Conservation (phyloP, 1,140 invertebrate genomes). For the Ditylenchus dipsaci region DNA sequence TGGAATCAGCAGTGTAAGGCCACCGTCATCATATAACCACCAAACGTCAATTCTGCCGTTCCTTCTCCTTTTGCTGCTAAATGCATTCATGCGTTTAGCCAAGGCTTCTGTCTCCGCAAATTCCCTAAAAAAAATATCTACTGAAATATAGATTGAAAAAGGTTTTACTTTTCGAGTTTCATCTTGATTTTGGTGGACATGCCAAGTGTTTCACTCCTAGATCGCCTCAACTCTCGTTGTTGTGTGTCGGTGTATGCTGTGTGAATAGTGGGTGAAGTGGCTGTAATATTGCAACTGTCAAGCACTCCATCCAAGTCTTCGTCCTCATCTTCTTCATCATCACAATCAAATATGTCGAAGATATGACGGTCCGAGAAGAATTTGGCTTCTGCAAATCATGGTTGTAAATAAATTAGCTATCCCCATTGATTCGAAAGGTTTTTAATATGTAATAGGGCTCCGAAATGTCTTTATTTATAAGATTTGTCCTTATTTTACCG, state of each 20-base stretch:
- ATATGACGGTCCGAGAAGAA: conserved; percentile 6
- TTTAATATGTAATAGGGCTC: too few relatives aligned
- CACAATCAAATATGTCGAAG: not conserved
- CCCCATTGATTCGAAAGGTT: too few relatives aligned
- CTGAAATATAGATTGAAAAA: too few relatives aligned
- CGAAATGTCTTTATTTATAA: too few relatives aligned
- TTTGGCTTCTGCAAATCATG: not conserved
- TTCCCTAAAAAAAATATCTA: not conserved
- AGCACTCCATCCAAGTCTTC: conserved; percentile 4
- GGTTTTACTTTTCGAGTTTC: not conserved
- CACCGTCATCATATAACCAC: conserved; percentile 93
- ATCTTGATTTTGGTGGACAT: not conserved
- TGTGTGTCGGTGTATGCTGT: not conserved
- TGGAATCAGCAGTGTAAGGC: conserved; percentile 59
- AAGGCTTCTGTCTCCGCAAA: conserved; percentile 2
- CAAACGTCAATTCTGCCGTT: conserved; percentile 81
- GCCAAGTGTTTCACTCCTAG: conserved; percentile 4
- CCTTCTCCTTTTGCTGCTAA: conserved; percentile 9
- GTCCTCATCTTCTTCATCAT: not conserved
- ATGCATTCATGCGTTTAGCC: conserved; percentile 19
- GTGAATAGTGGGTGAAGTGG: not conserved
- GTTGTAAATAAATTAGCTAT: too few relatives aligned
- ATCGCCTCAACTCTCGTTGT: not conserved
- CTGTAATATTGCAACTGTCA: conserved; percentile 1
- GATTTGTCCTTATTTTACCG: too few relatives aligned